Evolutionary conservation across 1,140 invertebrate genomes (phyloP).

Genomic region (Leptinotarsa undecemlineata): DNA sequence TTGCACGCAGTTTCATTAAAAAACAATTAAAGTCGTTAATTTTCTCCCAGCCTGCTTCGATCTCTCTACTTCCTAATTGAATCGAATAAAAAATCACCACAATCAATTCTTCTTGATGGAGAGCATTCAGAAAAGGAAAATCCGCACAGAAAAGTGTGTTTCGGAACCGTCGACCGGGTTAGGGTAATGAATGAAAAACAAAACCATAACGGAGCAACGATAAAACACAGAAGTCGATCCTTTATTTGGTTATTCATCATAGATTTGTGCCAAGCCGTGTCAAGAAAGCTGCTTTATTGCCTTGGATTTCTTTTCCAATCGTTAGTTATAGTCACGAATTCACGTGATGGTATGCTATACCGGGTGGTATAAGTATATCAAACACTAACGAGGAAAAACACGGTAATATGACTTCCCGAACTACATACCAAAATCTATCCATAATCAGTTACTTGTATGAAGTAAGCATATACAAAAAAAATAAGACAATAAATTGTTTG

Average conservation of each 20-base stretch:
- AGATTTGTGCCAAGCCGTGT: slow-evolving; percentile 34
- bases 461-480: too few relatives aligned
- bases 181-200: slow-evolving; percentile 8
- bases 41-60: slow-evolving; percentile 12
- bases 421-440: too few relatives aligned
- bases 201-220: slow-evolving; percentile 7
- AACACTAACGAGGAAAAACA: too few relatives aligned
- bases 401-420: too few relatives aligned
- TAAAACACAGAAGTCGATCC: slow-evolving; percentile 11
- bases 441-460: too few relatives aligned
- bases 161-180: slow-evolving; percentile 4
- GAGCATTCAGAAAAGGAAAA: slow-evolving; percentile 13
- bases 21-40: slow-evolving; percentile 19
- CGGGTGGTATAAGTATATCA: background rate
- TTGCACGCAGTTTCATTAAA: slow-evolving; percentile 19
- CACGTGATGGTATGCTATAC: slow-evolving; percentile 14
- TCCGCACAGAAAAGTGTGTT: slow-evolving; percentile 5
- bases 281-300: slow-evolving; percentile 26
- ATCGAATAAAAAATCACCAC: slow-evolving; percentile 25
- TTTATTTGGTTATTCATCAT: slow-evolving; percentile 36
- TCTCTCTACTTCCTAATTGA: slow-evolving; percentile 24
- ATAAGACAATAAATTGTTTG: too few relatives aligned
- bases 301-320: slow-evolving; percentile 15
- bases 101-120: slow-evolving; percentile 17
- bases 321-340: slow-evolving; percentile 20